Evolutionary conservation across 2,888 invertebrate genomes (phyloP), one percentile per base, ranked within the genome.

Genomic region (Drosophila limbata): DNA sequence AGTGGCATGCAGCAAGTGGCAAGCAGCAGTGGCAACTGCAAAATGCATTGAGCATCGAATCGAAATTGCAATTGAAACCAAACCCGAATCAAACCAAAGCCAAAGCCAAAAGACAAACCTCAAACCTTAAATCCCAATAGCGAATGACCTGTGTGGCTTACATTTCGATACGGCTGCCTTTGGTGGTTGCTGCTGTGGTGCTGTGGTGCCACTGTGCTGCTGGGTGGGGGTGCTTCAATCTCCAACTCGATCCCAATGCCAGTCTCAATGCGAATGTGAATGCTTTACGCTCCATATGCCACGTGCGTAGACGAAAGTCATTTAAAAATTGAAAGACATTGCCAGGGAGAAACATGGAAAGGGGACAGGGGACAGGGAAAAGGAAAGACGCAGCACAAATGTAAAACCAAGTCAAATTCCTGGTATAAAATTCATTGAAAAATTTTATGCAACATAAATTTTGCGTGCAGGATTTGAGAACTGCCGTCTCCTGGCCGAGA

Each of bases 271-370:
- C 19, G 71, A 78, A 77, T 83, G 71, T 60, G 63, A 82, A 76
- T 83, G 85, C 79, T 89, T 90, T 86, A 91, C 91, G 90, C 88
- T 88, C 91, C 91, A 90, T 91, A 90, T 90, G 90, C 85, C 90
- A 91, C 91, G 90, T 91, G 90, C 89, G 78, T 72, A 68, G 73
- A 68, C 79, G 61, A 72, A 76, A 87, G 82, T 84, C 89, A 79
- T 88, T 84, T 87, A 63, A 77, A 85, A 82, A 77, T 89, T 75
- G 55, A 85, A 57, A 85, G 81, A 78, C 74, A 70, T 66, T 52
- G 79, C 55, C 53, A 59, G n/a, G 61, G 55, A 52, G 31, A 68
- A 47, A 8, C 8, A 2, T 5, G 28, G 28, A 6, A 28, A 28
- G 28, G 28, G 28, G 8, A 21, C 4, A 25, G 25, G 25, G 9